These are phyloP conservation scores for Biston stratarius DNA, from an alignment of 2,888 invertebrate genomes.

Conservation along the genomic window DNA sequence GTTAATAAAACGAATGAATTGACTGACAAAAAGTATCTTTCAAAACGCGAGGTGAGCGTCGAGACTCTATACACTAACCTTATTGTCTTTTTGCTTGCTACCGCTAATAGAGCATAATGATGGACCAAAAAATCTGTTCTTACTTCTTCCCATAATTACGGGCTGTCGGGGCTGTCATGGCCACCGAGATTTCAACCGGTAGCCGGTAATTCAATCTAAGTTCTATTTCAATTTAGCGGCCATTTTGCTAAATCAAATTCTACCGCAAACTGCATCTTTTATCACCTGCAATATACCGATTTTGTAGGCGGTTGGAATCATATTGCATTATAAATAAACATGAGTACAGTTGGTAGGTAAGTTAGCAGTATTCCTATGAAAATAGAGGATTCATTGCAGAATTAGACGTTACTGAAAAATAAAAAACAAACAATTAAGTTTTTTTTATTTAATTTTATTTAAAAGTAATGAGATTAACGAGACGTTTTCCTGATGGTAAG, in stretches of 20 bases:
- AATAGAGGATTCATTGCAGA: background rate
- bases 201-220: conserved; percentile 49
- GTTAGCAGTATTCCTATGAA: background rate
- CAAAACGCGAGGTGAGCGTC: conserved; percentile 54
- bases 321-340: background rate
- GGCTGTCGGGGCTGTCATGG: conserved; percentile 48
- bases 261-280: conserved; percentile 30
- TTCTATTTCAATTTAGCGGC: conserved; percentile 43
- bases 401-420: conserved; percentile 2
- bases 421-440: too few species aligned
- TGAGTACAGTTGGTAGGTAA: background rate
- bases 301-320: conserved; percentile 1
- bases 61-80: conserved; percentile 60
- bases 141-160: conserved; percentile 59
- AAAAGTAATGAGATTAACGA: too few species aligned
- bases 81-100: conserved; percentile 65
- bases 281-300: background rate
- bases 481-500: too few species aligned
- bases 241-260: conserved; percentile 38
- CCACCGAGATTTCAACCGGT: conserved; percentile 41
- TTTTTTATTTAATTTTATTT: too few species aligned
- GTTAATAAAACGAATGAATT: conserved; percentile 30
- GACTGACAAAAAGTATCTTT: conserved; percentile 26
- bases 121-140: conserved; percentile 61
- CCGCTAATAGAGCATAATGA: conserved; percentile 68